Percentiles rank a stretch among this genome's conserved stretches.
phyloP scores from a whole-genome alignment of 2,888 invertebrate species.

The Pammene aurita region DNA sequence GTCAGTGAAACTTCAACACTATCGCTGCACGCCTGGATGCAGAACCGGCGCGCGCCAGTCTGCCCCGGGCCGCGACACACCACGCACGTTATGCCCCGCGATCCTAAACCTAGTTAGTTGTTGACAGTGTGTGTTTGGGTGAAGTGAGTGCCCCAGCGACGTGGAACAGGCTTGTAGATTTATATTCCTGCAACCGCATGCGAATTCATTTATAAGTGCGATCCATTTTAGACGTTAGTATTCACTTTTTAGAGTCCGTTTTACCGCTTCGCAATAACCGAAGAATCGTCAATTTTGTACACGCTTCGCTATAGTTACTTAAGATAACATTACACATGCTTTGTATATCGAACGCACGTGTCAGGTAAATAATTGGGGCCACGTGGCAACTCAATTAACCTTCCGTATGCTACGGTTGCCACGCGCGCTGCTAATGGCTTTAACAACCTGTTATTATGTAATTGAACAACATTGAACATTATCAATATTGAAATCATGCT shows the following conservation, averaged over 20 bases:
- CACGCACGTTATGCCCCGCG: constrained; percentile 61
- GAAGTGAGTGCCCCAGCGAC: constrained; percentile 9
- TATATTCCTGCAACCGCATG: constrained; percentile 59
- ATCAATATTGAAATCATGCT: constrained; percentile 1
- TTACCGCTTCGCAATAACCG: constrained; percentile 58
- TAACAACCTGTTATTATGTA: constrained; percentile 56
- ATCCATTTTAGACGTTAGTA: background rate
- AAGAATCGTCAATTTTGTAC: constrained; percentile 48
- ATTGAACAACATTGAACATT: constrained; percentile 31
- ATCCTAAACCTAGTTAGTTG: constrained; percentile 63
- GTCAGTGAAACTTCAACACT: constrained; percentile 27
- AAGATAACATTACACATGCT: background rate
- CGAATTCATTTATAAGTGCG: constrained; percentile 52
- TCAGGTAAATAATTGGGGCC: constrained; percentile 80
- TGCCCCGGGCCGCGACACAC: constrained; percentile 60
- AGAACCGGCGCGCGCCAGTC: constrained; percentile 67
- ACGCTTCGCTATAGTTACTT: constrained; percentile 62
- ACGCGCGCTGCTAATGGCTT: constrained; percentile 65
- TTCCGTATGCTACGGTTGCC: constrained; percentile 54
- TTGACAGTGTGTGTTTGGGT: constrained; percentile 58
- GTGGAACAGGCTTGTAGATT: constrained; percentile 56
- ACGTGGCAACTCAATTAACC: constrained; percentile 79
- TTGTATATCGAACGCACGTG: constrained; percentile 62
- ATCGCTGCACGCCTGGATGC: constrained; percentile 69
- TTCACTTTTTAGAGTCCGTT: constrained; percentile 10